Evolutionary conservation across 2,797 vertebrate species (phyloP).

Genomic region (Neopelma chrysocephalum): DNA sequence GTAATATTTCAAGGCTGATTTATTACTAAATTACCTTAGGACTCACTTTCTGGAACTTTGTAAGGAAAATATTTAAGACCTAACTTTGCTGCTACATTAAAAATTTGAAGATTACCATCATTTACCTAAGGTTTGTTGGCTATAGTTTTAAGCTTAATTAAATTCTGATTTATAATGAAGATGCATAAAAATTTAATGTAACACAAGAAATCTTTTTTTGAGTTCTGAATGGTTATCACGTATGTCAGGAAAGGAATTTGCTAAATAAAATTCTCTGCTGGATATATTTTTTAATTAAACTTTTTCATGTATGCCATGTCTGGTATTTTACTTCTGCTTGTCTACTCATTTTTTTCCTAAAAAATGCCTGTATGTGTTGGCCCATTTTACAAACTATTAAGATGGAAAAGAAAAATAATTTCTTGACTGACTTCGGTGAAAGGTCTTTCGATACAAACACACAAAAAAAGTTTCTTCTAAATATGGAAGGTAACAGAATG

Average conservation of each 20-base stretch:
- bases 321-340: neutral
- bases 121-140: neutral
- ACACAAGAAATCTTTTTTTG: neutral
- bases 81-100: neutral
- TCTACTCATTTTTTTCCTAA: neutral
- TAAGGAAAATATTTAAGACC: neutral
- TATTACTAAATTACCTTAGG: neutral
- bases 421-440: neutral
- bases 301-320: neutral
- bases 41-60: neutral
- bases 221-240: fast-evolving
- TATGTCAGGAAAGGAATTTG: neutral
- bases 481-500: neutral
- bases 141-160: neutral
- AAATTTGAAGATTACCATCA: neutral
- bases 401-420: neutral
- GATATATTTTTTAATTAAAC: neutral
- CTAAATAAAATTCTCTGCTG: neutral
- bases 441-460: neutral
- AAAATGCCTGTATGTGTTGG: neutral
- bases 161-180: neutral
- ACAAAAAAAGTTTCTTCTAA: neutral
- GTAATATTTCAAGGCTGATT: neutral
- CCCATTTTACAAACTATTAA: neutral
- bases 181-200: neutral